These are phyloP conservation scores for Conistra vaccinii DNA, from an alignment of 2,888 invertebrate species.

Conservation along the genomic window DNA sequence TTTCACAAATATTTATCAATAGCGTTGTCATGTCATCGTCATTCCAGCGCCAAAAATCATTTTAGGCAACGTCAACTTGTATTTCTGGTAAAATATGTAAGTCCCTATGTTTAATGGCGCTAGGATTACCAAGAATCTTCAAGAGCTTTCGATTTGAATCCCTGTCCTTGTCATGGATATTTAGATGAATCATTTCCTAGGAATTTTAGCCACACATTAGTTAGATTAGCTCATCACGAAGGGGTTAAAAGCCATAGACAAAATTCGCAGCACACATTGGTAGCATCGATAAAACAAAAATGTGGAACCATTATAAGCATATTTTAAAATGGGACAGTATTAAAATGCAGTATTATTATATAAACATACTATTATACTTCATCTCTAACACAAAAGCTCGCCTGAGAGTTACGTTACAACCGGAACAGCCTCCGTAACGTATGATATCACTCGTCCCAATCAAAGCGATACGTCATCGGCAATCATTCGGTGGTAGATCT, in stretches of 20 bases:
- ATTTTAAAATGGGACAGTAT: neutral
- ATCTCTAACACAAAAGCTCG: constrained; percentile 22
- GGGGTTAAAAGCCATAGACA: neutral
- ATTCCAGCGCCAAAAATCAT: neutral
- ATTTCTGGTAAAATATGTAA: neutral
- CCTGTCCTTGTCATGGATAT: neutral
- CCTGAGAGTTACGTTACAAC: constrained; percentile 39
- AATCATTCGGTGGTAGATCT: constrained; percentile 45
- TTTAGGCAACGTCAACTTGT: neutral
- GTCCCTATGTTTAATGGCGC: neutral
- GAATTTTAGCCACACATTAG: constrained; percentile 4
- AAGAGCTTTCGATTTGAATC: neutral
- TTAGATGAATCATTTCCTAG: constrained; percentile 13
- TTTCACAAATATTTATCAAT: neutral
- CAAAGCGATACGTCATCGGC: constrained; percentile 69
- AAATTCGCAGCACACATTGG: constrained; percentile 10
- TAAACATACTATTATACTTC: constrained; percentile 13
- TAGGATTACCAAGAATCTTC: neutral
- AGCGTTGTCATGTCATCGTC: neutral
- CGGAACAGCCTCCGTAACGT: constrained; percentile 55
- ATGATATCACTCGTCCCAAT: constrained; percentile 73
- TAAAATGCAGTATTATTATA: constrained; percentile 6
- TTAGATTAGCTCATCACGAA: constrained; percentile 1
- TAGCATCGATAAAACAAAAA: neutral
- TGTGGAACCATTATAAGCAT: neutral